Percentiles rank a stretch among this genome's conserved stretches.
phyloP scores from a whole-genome alignment of 2,888 invertebrate genomes.

The Ectemnius cavifrons region DNA sequence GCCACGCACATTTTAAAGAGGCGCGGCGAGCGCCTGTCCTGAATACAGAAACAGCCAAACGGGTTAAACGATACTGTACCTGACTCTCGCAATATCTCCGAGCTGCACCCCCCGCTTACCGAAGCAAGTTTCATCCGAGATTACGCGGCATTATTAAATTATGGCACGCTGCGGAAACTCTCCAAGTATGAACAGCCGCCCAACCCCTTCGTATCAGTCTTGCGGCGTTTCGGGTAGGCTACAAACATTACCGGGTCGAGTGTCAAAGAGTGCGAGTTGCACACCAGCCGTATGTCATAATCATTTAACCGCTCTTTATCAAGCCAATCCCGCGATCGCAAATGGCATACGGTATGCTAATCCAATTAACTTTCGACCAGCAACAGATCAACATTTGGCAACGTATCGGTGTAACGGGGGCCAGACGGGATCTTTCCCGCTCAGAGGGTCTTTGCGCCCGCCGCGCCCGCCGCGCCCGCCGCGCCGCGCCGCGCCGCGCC shows the following conservation, averaged over 20 bases:
- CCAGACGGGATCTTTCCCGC: not conserved
- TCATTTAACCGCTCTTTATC: no score
- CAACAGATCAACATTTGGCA: not conserved
- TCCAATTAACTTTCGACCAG: no score
- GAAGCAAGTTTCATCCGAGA: conserved; percentile 38
- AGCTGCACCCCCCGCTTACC: conserved; percentile 22
- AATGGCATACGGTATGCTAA: no score
- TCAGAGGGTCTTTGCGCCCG: not conserved
- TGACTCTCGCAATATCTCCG: conserved; percentile 34
- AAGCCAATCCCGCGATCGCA: no score
- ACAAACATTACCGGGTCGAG: no score
- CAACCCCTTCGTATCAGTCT: no score
- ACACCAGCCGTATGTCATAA: no score
- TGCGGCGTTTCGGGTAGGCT: no score
- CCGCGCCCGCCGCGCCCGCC: no score
- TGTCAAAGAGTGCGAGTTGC: no score
- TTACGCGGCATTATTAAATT: conserved; percentile 15
- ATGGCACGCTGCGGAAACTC: not conserved
- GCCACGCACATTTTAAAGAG: conserved; percentile 44
- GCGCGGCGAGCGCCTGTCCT: conserved; percentile 52
- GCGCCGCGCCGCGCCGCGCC: no score
- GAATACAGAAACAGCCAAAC: conserved; percentile 59
- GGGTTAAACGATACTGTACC: conserved; percentile 43
- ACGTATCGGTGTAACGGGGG: not conserved
- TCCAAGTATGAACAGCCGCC: not conserved